These are phyloP conservation scores for Saxidomus purpurata DNA, from an alignment of 1,140 invertebrate genomes.

Conservation along the genomic window DNA sequence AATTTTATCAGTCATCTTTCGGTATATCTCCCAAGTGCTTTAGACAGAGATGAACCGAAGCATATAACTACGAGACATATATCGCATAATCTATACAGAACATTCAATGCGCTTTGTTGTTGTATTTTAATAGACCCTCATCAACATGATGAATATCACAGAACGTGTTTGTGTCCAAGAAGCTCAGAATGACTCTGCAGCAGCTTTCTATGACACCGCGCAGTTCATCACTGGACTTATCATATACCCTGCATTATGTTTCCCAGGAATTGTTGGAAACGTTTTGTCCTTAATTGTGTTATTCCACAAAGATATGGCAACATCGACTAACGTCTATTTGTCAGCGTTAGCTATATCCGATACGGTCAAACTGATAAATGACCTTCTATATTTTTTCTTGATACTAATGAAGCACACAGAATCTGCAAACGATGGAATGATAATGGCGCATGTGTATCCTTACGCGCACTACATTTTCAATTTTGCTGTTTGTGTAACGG, in stretches of 20 bases:
- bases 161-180: not conserved
- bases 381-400: conserved; percentile 90
- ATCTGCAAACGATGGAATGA: conserved; percentile 73
- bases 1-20: too few relatives aligned
- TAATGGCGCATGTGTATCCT: conserved; percentile 82
- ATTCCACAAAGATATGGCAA: conserved; percentile 91
- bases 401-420: conserved; percentile 86
- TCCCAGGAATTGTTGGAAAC: conserved; percentile 92
- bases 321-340: conserved; percentile 92
- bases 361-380: conserved; percentile 91
- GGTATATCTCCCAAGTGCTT: too few relatives aligned
- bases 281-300: conserved; percentile 91
- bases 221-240: conserved; percentile 86
- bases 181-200: conserved; percentile 13
- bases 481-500: conserved; percentile 88
- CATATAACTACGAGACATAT: too few relatives aligned
- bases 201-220: conserved; percentile 82
- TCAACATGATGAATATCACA: not conserved
- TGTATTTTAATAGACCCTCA: too few relatives aligned
- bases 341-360: conserved; percentile 92
- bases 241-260: conserved; percentile 91
- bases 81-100: too few relatives aligned
- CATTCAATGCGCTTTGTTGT: too few relatives aligned
- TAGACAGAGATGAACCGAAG: too few relatives aligned
- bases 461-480: conserved; percentile 86